A percentile compares a stretch with the other conserved stretches of the same genome.
phyloP scores from a whole-genome alignment of 2,113 vertebrate genomes.

The Panurus biarmicus region DNA sequence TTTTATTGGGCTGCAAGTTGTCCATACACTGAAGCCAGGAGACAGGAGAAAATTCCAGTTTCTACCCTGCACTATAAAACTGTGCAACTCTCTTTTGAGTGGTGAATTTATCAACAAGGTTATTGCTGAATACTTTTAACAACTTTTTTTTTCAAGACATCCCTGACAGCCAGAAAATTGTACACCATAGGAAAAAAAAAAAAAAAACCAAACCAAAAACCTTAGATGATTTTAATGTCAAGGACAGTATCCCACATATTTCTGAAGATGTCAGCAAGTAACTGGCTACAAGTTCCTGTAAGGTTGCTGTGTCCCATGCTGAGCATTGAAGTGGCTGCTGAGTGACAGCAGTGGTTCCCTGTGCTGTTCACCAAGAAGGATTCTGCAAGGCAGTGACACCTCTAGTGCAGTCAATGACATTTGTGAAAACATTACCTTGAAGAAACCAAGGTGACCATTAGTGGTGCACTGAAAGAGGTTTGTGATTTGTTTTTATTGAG shows the following conservation, averaged over 20 bases:
- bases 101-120: neutral
- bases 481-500: slow-evolving; percentile 47
- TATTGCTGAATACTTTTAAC: slow-evolving; percentile 7
- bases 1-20: neutral
- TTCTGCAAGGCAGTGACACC: slow-evolving; percentile 20
- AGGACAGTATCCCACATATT: neutral
- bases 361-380: neutral
- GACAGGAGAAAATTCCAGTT: neutral
- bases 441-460: neutral
- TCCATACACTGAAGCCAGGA: neutral
- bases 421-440: slow-evolving; percentile 15
- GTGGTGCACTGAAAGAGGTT: neutral
- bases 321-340: neutral
- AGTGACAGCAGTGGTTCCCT: neutral
- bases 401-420: neutral
- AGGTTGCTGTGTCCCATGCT: neutral
- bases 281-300: neutral
- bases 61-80: neutral
- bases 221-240: slow-evolving; percentile 31
- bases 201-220: neutral
- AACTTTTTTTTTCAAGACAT: neutral
- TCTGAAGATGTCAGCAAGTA: slow-evolving; percentile 27
- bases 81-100: neutral
- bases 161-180: slow-evolving; percentile 20
- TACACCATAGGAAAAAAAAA: neutral